Base-by-base conservation (phyloP, 1,140 invertebrate species). In the Bombus confusus region DNA sequence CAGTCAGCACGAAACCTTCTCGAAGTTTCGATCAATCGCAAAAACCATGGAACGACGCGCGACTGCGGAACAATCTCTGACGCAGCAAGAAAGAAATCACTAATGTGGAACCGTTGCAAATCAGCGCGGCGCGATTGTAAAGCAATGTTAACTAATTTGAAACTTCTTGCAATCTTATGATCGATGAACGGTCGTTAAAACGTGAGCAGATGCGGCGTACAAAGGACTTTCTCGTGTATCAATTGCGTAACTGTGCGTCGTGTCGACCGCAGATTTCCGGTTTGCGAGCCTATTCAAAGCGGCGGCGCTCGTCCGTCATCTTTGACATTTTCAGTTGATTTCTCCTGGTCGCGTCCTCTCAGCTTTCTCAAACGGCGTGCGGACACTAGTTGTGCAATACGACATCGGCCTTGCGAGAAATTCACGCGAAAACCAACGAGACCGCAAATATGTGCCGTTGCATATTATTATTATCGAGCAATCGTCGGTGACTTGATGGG, bases 311-410 rank as follows among this genome's bases (percentile, higher is more conserved):
- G 62, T 88, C 72, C 72, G n/a, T 87, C 89, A 90, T 90, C 77
- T 91, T 90, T 91, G 90, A 91, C 88, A 91, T 91, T 91, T 91
- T 80, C 68, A 72, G 81, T 85, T 52, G 87, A 75, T 71, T 71
- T 75, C 59, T 68, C 71, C 41, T 13, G 13, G 28, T 10, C 47
- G 41, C 57, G 68, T 39, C 79, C 64, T 81, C 72, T 15, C 57
- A 57, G 81, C 90, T 91, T 86, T 90, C 91, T 86, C 90, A 80
- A 88, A 57, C 80, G 73, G 52, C 62, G 28, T 66, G 28, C 13
- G 31, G 28, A 83, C 74, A 28, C n/a, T 18, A 34, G 81, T 92
- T 92, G 71, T 76, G 84, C 79, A 92, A 92, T 59, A 57, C 25
- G 37, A 72, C 37, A 83, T 83, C 73, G 88, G 68, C 85, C 88